These are phyloP conservation scores for Scomber colias DNA, from an alignment of 2,113 vertebrate genomes.

Conservation along the genomic window DNA sequence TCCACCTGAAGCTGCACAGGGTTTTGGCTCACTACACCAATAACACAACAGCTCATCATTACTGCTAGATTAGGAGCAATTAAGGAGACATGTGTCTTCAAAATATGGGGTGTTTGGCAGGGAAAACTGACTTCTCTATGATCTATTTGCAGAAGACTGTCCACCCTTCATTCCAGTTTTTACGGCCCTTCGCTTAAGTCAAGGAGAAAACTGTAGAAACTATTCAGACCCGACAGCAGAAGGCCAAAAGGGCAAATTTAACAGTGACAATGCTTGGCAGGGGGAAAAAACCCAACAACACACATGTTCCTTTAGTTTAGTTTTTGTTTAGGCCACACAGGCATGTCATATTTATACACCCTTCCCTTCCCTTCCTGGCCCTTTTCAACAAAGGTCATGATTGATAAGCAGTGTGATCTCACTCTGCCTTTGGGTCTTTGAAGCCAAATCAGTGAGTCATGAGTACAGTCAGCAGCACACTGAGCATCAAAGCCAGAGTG, in stretches of 20 bases:
- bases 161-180: constrained; percentile 37
- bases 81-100: constrained; percentile 27
- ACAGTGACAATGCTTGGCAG: neutral
- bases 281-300: neutral
- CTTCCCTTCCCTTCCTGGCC: neutral
- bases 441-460: constrained; percentile 30
- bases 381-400: constrained; percentile 35
- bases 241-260: neutral
- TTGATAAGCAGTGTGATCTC: constrained; percentile 24
- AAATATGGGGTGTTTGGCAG: constrained; percentile 7
- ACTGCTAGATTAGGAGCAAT: neutral
- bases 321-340: neutral
- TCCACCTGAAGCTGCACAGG: neutral
- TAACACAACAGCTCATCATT: neutral
- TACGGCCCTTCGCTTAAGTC: constrained; percentile 7
- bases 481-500: too few relatives aligned
- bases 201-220: neutral
- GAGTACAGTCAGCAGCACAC: constrained; percentile 11
- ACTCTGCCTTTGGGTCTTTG: constrained; percentile 22
- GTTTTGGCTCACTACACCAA: neutral
- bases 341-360: neutral
- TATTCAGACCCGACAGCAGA: neutral
- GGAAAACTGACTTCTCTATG: neutral
- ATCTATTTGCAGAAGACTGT: constrained; percentile 45
- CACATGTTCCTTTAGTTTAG: neutral